Base-by-base conservation (phyloP, 2,113 vertebrate species). In the Pavo muticus region DNA sequence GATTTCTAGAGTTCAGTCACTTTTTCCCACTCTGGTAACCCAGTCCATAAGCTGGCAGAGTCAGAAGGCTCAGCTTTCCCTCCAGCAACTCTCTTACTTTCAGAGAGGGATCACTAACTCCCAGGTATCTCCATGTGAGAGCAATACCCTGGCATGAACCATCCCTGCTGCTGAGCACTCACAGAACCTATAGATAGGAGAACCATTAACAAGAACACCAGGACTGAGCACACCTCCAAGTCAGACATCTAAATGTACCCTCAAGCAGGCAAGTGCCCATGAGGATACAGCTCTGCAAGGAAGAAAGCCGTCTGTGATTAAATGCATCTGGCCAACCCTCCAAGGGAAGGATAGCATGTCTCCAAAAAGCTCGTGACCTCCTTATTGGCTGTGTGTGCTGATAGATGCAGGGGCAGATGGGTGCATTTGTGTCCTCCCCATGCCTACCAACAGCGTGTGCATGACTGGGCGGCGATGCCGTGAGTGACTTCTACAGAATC, bases 401-500 rank as follows among this genome's bases (percentile, higher is more conserved):
- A 10, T 2, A 40, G 40, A 27, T 4, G 44, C 3, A 56, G 9
- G 32, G 1, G 1, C 40, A 30, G 65, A n/a, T 14, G 27, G 15
- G 23, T 23, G 14, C 8, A 16, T 6, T 30, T 2, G 4, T 6
- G 14, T 27, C 45, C 69, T 20, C 17, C n/a, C 32, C 23, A 20
- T 30, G 29, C 1, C 1, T 15, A 4, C 9, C 11, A 8, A 44
- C 16, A 29, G 74, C n/a, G 10, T 0, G 2, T 21, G 32, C 29
- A 37, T 0, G 6, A 40, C 35, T 14, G 17, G 70, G 70, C 14
- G 8, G 27, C 5, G 40, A 3, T 47, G 97, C 83, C 11, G 97
- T 24, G 48, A 77, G 84, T 2, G 97, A 96, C 95, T 92, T 81
- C 88, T 97, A 97, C 98, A 98, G 98, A 98, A 98, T 99, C 99